Base-by-base conservation (phyloP, 2,888 invertebrate genomes). In the Ophion ventricosus region DNA sequence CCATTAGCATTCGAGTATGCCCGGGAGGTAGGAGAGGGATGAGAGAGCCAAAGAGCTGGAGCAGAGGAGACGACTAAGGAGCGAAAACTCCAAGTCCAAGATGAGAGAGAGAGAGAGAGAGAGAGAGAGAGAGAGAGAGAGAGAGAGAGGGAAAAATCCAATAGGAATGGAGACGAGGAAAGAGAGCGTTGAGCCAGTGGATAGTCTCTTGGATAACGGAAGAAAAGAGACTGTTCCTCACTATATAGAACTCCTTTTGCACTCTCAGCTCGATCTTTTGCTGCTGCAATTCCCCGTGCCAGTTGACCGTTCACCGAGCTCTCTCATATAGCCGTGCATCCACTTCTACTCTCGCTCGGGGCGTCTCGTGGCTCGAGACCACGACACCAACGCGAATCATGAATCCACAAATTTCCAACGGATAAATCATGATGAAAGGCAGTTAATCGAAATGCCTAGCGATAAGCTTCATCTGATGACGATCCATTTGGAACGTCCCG, bases 1-100 rank as follows among this genome's bases (percentile, higher is more conserved):
- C 89, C 89, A 91, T 91, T 91, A 91, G 91, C 91, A 90, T 91
- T 89, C 88, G 87, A 88, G 87, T 83, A 87, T 82, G 85, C 87
- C 87, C 81, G 87, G 84, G 86, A 81, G 81, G 75, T 73, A 79
- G 76, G 72, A 74, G 70, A 78, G 61, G 74, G 74, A 72, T 61
- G 56, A 26, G 64, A 59, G 67, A 72, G 80, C 64, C 67, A 81
- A 74, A 70, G 80, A 80, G 84, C 78, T 66, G 74, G 74, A 73
- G 72, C 76, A 82, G 57, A 75, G 54, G 56, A 67, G 72, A 40
- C 67, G 57, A 66, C 49, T 49, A 43, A 43, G 73, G 43, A 73
- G 80, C 80, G 76, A 56, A 40, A 83, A 77, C 67, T 54, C 64
- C 29, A 43, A 57, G 77, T 67, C 43, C 54, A 56, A 77, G 66